These are phyloP conservation scores for Nesoenas mayeri DNA, from an alignment of 2,113 vertebrate species.

Conservation along the genomic window DNA sequence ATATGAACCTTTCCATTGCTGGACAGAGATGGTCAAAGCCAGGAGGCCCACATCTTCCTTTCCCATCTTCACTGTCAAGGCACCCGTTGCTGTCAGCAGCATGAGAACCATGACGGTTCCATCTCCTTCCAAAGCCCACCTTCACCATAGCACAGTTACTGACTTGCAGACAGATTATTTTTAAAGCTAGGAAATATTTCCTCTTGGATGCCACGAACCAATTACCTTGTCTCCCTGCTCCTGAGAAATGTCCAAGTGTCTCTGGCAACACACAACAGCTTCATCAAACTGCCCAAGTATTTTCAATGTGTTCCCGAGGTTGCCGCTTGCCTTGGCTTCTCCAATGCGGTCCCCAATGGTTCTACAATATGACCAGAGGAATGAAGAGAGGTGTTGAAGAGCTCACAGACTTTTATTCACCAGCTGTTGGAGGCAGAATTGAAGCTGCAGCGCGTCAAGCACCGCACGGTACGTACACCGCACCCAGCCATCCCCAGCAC, in stretches of 20 bases:
- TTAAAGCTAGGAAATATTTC: not conserved
- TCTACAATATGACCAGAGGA: constrained; percentile 56
- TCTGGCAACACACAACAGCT: constrained; percentile 91
- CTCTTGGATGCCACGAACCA: not conserved
- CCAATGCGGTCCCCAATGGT: constrained; percentile 95
- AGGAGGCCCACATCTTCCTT: not conserved
- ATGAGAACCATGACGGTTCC: not conserved
- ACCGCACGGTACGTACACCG: fast-evolving
- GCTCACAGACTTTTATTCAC: not conserved
- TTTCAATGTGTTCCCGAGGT: constrained; percentile 95
- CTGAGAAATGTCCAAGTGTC: constrained; percentile 94
- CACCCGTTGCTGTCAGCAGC: not conserved
- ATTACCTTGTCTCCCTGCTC: constrained; percentile 95
- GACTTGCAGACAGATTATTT: not conserved
- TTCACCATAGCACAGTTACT: not conserved
- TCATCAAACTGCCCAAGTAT: constrained; percentile 93
- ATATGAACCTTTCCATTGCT: not conserved
- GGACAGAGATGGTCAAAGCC: not conserved
- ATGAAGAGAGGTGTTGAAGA: not conserved
- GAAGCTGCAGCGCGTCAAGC: not conserved
- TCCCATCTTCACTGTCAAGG: not conserved
- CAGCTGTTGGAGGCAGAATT: not conserved
- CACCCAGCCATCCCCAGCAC: not conserved
- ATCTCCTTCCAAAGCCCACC: not conserved
- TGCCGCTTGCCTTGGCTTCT: constrained; percentile 96